Base-by-base conservation (phyloP, 2,113 vertebrate genomes). In the Poeciliopsis turrubarensis region DNA sequence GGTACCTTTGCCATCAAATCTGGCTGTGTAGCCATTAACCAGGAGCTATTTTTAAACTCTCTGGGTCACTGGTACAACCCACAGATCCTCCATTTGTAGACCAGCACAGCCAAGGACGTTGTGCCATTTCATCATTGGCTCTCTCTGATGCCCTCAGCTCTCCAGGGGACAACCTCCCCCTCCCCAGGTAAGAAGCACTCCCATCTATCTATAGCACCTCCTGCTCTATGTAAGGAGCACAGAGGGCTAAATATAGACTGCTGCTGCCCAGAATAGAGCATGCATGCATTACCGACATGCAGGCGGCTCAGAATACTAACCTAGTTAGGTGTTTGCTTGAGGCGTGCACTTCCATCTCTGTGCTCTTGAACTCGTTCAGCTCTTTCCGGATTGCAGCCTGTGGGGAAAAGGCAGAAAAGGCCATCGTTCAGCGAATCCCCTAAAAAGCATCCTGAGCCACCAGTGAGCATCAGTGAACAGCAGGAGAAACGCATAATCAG, bases 311-410 rank as follows among this genome's bases (percentile, higher is more conserved):
- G 29, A 69, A 76, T 19, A 90, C 96, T 91, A 89, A 99, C 98
- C 98, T 98, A 68, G 98, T 99, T 94, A 99, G 93, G 82, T 99
- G 98, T 93, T 98, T 98, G 96, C 98, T 99, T 3, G 97, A 98
- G 65, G 97, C 97, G 1, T 99, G 97, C 44, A 99, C 98, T 91
- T 99, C 97, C 98, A 99, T 99, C 91, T 99, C 98, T 0, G 97
- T 98, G 85, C 98, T 99, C 90, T 99, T 99, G 95, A 98, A 99
- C 80, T 99, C 98, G n/a, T 99, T 99, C 72, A 99, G 94, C 89
- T 99, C 98, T 88, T 99, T 99, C 70, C 98, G 95, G 89, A 99
- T 99, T 10, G 98, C 98, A 82, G 98, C 98, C 98, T 99, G 90
- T 66, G 30, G 71, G 47, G 57, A 34, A 70, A 9, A 85, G 44